Evolutionary conservation across 2,113 vertebrate genomes (phyloP), one percentile per base, ranked within the genome.

Genomic region (Eidolon helvum): DNA sequence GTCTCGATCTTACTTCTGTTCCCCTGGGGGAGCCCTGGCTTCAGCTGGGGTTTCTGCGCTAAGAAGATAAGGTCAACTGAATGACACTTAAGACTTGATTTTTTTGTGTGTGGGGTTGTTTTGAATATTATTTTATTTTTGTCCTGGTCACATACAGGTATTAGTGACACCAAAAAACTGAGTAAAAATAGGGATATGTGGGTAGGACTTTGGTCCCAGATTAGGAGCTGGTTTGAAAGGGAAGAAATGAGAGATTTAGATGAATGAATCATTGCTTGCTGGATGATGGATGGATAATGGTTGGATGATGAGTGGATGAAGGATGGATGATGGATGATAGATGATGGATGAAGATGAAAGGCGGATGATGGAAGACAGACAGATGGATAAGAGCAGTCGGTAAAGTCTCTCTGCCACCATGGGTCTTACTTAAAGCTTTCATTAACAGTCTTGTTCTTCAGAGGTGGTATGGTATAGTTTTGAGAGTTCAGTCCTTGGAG

Each of bases 1-100:
- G 53, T 91, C 91, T 79, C 86, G 48, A 84, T 79, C 40, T 57
- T 40, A 69, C 84, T 90, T 90, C 43, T 74, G 21, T 43, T 93
- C 35, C 43, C 48, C 66, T 77, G 55, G 83, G 68, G 33, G 30
- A 90, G 53, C 24, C 38, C 63, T 59, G 50, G 35, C 68, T 89
- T 95, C 43, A 57, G 40, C 63, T 95, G 63, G 59, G 45, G 26
- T 94, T 94, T 95, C 90, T 95, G 74, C n/a, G 83, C 87, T 33
- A 30, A 94, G 95, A 80, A 12, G 2, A 66, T 72, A 87, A 79
- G 72, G 91, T 43, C 74, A 91, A 50, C 33, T 8, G 38, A 89
- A 71, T 80, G 80, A 90, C 40, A 30, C 45, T 55, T 35, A 18
- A 75, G 79, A 21, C 43, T 91, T 89, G 45, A 26, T 10, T 55